Evolutionary conservation across 2,888 invertebrate species (phyloP).

Genomic region (Idaea straminata): DNA sequence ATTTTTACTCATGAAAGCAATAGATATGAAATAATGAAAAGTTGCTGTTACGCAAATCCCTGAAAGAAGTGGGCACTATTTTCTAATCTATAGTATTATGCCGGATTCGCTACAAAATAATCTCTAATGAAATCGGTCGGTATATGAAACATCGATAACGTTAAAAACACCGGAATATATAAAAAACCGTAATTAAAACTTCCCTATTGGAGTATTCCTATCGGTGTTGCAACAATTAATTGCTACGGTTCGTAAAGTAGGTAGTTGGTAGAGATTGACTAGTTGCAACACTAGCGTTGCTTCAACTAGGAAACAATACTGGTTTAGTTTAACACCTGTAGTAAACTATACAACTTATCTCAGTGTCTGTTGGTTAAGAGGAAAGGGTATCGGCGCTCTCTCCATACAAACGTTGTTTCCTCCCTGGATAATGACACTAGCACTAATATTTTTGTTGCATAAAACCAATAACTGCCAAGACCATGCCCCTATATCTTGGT

Average conservation of each 20-base stretch:
- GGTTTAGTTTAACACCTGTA: slow-evolving; percentile 34
- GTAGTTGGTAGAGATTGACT: slow-evolving; percentile 12
- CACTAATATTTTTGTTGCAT: no score
- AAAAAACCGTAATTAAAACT: slow-evolving; percentile 5
- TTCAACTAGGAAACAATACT: slow-evolving; percentile 33
- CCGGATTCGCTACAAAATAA: not conserved
- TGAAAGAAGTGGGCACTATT: not conserved
- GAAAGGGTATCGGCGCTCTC: no score
- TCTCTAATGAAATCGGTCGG: slow-evolving; percentile 2
- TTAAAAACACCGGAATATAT: slow-evolving; percentile 3
- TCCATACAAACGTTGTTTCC: no score
- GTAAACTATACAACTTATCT: slow-evolving; percentile 30
- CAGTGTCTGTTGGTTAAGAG: slow-evolving; percentile 23
- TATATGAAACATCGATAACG: slow-evolving; percentile 8
- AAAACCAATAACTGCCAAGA: no score
- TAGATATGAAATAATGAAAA: no score
- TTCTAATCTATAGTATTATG: not conserved
- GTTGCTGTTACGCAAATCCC: not conserved
- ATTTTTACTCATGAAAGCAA: no score
- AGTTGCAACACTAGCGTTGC: slow-evolving; percentile 24
- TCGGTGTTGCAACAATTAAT: slow-evolving; percentile 21
- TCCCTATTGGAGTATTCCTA: slow-evolving; percentile 10
- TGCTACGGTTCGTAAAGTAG: slow-evolving; percentile 18
- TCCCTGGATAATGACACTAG: no score
- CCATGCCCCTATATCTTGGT: no score